phyloP scores from a whole-genome alignment of 2,113 vertebrate species.

The Alethe castanea region DNA sequence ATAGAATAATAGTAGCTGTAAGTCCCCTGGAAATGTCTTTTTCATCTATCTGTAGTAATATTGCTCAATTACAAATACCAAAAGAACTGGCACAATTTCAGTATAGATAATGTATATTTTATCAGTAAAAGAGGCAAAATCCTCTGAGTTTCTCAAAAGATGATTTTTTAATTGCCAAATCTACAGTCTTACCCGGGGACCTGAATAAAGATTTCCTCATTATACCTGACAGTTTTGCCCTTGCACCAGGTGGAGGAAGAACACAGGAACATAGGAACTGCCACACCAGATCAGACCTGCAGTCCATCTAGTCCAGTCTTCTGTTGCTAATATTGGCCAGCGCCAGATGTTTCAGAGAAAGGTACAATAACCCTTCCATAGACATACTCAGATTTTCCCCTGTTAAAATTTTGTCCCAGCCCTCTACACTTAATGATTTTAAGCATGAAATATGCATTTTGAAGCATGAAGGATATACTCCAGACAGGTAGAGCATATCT shows the following conservation, averaged over 20 bases:
- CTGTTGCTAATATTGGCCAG: conserved; percentile 60
- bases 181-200: not conserved
- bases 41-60: not conserved
- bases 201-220: conserved; percentile 56
- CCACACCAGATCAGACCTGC: conserved; percentile 65
- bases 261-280: conserved; percentile 54
- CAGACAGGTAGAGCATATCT: not conserved
- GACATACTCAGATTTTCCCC: not conserved
- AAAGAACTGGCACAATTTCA: not conserved
- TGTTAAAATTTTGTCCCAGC: not conserved
- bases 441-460: not conserved
- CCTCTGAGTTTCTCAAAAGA: not conserved
- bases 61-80: not conserved
- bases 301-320: conserved; percentile 65
- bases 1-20: not conserved
- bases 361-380: conserved; percentile 46
- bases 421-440: not conserved
- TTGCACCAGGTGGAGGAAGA: conserved; percentile 58
- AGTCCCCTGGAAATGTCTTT: not conserved
- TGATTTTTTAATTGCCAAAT: conserved; percentile 49
- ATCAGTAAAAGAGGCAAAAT: not conserved
- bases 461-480: not conserved
- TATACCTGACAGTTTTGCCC: conserved; percentile 58
- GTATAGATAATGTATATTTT: not conserved
- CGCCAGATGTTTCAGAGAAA: conserved; percentile 44